Evolutionary conservation across 2,113 vertebrate genomes (phyloP), one percentile per base, ranked within the genome.

Genomic region (Zosterops lateralis): DNA sequence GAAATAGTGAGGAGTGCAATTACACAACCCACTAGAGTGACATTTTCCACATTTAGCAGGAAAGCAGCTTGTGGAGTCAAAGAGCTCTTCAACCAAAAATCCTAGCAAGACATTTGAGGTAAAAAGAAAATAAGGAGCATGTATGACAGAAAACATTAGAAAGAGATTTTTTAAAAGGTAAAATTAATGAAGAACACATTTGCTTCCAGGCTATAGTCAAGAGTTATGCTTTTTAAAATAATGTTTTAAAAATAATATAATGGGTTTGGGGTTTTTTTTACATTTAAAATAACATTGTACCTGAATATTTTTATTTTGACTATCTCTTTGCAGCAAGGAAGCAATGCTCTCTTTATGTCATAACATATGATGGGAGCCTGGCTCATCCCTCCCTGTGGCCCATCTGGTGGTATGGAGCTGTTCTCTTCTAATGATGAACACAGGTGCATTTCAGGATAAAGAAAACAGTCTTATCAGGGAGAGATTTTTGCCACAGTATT

Each of bases 1-100:
- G 57, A 88, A 92, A 42, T 15, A 80, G 45, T 24, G 70, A 86
- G 31, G 29, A 87, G 21, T 28, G 73, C 22, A 68, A 70, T 68
- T 54, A 78, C n/a, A 93, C 45, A 86, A 36, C 60, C 56, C 79
- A 78, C 26, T 40, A 66, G 54, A 87, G 22, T 45, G 62, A 20
- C 29, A 85, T 58, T 76, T 91, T 45, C 62, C 58, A 85, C 42
- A 56, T 58, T 84, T 66, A 36, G 62, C 17, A 91, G 47, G 51
- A 82, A 84, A 93, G 47, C 71, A 91, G 81, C 53, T 89, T 91
- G 84, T 67, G 50, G 42, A 92, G 58, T 76, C 89, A 84, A 70
- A 90, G 53, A 71, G 32, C n/a, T 14, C 57, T 89, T 85, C 74
- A 92, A 81, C 24, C 24, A 87, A 82, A 66, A 70, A 64, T 56